phyloP scores from a whole-genome alignment of 2,797 vertebrate genomes.

The Eulemur albifrons region DNA sequence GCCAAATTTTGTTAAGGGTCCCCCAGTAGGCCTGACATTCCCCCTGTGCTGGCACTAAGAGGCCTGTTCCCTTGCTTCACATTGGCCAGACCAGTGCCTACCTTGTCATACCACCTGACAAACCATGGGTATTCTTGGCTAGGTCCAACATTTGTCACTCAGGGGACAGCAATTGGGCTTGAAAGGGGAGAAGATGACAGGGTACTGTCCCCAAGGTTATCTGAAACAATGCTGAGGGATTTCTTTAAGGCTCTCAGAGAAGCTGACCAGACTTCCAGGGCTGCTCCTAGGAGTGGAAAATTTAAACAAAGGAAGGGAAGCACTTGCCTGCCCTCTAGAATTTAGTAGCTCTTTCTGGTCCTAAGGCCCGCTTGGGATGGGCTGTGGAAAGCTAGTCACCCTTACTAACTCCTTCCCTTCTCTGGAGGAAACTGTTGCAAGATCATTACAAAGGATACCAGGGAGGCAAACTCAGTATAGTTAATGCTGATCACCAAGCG shows the following conservation, averaged over 20 bases:
- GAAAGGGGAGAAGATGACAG: not conserved
- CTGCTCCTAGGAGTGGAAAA: not conserved
- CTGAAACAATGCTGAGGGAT: not conserved
- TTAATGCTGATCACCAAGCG: not conserved
- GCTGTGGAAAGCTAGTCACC: constrained; percentile 8
- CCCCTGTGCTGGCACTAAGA: not conserved
- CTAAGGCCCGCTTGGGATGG: not conserved
- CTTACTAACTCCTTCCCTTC: not conserved
- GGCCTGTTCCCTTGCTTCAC: not conserved
- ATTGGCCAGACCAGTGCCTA: not conserved
- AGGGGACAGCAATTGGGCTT: not conserved
- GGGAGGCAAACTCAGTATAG: not conserved
- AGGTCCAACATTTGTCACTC: not conserved
- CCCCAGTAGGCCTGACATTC: not conserved
- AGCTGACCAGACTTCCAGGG: not conserved
- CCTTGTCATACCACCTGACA: not conserved
- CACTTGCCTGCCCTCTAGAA: not conserved
- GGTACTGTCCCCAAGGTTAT: not conserved
- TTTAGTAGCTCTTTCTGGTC: not conserved
- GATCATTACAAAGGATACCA: not conserved
- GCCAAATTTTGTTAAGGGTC: not conserved
- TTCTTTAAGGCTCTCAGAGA: not conserved
- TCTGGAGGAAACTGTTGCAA: not conserved
- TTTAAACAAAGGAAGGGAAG: not conserved
- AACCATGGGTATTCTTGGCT: not conserved